Conservation (phyloP, 2,797 vertebrate species). For the Danionella dracula region DNA sequence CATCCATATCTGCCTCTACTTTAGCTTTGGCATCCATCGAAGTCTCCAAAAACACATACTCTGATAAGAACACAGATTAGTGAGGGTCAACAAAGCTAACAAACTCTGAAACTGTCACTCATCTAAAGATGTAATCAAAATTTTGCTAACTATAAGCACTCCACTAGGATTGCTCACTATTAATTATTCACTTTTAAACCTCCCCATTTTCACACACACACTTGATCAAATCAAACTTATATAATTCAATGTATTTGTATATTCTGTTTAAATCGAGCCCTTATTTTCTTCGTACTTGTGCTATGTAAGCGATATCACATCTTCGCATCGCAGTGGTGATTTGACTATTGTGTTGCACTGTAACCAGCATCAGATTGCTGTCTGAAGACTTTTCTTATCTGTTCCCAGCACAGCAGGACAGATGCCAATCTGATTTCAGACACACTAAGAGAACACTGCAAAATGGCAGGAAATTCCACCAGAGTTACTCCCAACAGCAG, state of each 20-base stretch:
- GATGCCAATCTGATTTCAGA: constrained; percentile 62
- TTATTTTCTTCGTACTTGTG: neutral
- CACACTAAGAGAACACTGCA: constrained; percentile 57
- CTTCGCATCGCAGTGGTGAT: constrained; percentile 3
- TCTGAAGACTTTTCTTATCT: constrained; percentile 55
- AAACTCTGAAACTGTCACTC: too few relatives aligned
- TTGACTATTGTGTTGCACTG: constrained; percentile 21
- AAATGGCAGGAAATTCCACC: constrained; percentile 74
- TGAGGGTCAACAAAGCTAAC: too few relatives aligned
- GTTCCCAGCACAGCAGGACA: constrained; percentile 52
- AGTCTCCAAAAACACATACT: neutral
- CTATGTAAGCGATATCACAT: neutral
- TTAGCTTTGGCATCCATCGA: neutral
- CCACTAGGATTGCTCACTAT: too few relatives aligned
- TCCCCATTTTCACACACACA: too few relatives aligned
- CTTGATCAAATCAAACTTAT: neutral
- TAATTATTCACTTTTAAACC: too few relatives aligned
- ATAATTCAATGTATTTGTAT: neutral
- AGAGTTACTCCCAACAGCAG: constrained; percentile 48
- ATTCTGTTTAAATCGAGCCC: neutral
- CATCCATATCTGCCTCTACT: neutral
- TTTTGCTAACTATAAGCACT: too few relatives aligned
- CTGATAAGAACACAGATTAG: neutral
- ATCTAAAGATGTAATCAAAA: too few relatives aligned
- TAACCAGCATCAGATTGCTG: constrained; percentile 42